Evolutionary conservation across 2,113 vertebrate species (phyloP), one percentile per base, ranked within the genome.

Genomic region (Typhlomys cinereus): DNA sequence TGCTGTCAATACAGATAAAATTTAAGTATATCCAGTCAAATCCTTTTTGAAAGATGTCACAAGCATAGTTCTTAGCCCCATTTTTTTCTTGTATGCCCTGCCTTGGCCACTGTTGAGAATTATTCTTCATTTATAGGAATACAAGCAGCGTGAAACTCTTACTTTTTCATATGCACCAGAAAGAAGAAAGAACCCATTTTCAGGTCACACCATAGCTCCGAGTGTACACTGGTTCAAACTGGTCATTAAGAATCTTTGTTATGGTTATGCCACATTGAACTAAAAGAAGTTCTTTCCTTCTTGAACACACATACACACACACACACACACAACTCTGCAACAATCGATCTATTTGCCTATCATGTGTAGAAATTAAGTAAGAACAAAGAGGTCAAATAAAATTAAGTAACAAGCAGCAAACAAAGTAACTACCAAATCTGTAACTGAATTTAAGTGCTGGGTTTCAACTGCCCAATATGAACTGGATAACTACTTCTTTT

Each of bases 1-100:
- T 82, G 23, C 36, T 90, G 7, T 78, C 57, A 85, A 5, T 74
- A 41, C 21, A 90, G 36, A 57, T 69, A 83, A 79, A 88, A 92
- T 44, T 89, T 83, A 92, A 91, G 39, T 75, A 13, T 29, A 85
- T 57, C 34, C 8, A 54, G 2, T 76, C 44, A 71, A 52, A 59
- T 18, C 14, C 46, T 36, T 76, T 95, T 84, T 57, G 44, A 74
- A 66, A 79, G 23, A 76, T 81, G 9, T 62, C 11, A 39, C 10
- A 25, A 7, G 17, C 52, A 17, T 52, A 52, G 52, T 52, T 52
- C 15, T 15, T 15, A 52, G 52, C 52, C 52, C 0, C 66, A n/a
- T 52, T 29, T 59, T 92, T 92, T 85, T 2, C 18, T 70, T 31
- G 48, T 78, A 90, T 36, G 4, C 59, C 4, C 34, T 78, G 44